phyloP scores from a whole-genome alignment of 2,113 vertebrate species.

The Hippocampus barbouri region DNA sequence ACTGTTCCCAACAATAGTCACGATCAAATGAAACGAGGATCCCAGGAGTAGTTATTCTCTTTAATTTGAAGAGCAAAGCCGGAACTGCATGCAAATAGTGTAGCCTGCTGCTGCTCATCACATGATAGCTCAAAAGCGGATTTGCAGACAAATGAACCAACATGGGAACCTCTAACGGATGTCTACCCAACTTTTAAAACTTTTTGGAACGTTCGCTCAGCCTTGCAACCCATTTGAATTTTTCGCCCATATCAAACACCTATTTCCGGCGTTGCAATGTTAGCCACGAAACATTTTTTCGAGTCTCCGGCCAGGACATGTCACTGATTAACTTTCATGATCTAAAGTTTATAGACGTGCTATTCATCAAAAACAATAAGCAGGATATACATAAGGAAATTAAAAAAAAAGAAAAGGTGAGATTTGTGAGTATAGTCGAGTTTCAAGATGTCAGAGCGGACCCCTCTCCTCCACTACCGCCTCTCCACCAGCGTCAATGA shows the following conservation, averaged over 20 bases:
- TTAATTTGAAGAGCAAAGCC: conserved; percentile 26
- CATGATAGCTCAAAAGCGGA: conserved; percentile 31
- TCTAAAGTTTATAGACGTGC: not conserved
- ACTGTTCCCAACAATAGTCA: not conserved
- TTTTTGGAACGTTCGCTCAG: not conserved
- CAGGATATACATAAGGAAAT: not conserved
- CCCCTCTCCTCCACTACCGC: conserved; percentile 82
- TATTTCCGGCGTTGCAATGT: conserved; percentile 5
- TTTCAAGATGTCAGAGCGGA: conserved; percentile 74
- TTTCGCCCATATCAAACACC: not conserved
- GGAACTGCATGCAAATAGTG: not conserved
- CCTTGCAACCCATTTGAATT: not conserved
- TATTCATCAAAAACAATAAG: not conserved
- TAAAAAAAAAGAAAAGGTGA: not conserved
- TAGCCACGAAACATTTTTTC: not conserved
- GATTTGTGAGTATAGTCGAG: not conserved
- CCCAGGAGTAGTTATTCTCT: not conserved
- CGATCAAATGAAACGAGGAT: not conserved
- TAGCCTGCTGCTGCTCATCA: conserved; percentile 18
- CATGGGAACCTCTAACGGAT: too few relatives aligned
- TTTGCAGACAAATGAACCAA: not conserved
- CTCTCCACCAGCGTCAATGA: conserved; percentile 75
- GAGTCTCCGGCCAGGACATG: not conserved
- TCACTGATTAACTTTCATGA: conserved; percentile 3
- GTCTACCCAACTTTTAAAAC: not conserved